Base-by-base conservation (phyloP, 2,888 invertebrate species). In the Vanessa cardui region DNA sequence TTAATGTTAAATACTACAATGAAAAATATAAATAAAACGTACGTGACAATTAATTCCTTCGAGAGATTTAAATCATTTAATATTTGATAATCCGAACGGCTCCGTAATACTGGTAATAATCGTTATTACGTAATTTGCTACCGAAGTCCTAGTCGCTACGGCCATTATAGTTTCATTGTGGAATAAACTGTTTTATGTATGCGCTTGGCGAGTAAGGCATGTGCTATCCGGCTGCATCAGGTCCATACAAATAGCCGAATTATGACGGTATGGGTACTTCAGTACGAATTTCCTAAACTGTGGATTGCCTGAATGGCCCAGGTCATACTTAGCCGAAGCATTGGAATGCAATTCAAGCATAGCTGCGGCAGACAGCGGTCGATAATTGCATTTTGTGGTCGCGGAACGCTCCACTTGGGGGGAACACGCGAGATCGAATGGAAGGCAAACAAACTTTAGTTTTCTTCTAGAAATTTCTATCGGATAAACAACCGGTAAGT, bases 341-440 rank as follows among this genome's bases (percentile, higher is more conserved):
- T 82, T 73, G 89, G 87, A 89, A 90, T 90, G 89, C 87, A 85
- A 88, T 88, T 82, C 83, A 76, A 83, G 85, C 87, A 86, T 87
- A 84, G 85, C 88, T 89, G 88, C 76, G 84, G 86, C 82, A 86
- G 88, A 88, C 88, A 86, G 83, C 85, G 87, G 84, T 88, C 89
- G 86, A 89, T 92, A 91, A 92, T 91, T 92, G 88, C 90, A 89
- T 91, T 91, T 89, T 89, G 92, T 88, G 92, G 90, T 91, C 83
- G 83, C 82, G 77, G 78, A 80, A 76, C 79, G 84, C 84, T 85
- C 85, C 82, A 86, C 88, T 88, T 83, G 83, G 76, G 76, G 74
- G 80, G 77, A 83, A 88, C 87, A 87, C 83, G 85, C 82, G 83
- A 86, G 82, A 86, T 86, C 81, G 84, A 86, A 87, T 85, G 85